phyloP scores from a whole-genome alignment of 2,797 vertebrate species.

The Hyperoplus immaculatus region DNA sequence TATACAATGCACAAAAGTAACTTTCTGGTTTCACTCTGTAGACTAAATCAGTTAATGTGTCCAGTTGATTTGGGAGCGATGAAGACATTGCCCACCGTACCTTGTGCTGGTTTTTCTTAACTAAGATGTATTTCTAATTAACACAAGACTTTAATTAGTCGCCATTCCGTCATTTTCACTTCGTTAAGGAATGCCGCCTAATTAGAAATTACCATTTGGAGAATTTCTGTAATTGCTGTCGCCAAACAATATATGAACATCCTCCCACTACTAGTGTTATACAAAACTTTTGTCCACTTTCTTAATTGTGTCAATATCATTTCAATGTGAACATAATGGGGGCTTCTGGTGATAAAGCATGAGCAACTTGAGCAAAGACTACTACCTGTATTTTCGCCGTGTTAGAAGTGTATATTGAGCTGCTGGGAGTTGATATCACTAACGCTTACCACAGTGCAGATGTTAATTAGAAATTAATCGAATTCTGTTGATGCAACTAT shows the following conservation, averaged over 20 bases:
- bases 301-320: constrained; percentile 63
- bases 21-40: constrained; percentile 61
- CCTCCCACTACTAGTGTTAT: constrained; percentile 34
- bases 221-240: constrained; percentile 68
- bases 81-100: constrained; percentile 65
- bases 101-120: constrained; percentile 71
- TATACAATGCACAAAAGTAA: constrained; percentile 58
- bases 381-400: constrained; percentile 13
- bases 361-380: background rate
- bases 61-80: constrained; percentile 69
- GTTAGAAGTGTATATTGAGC: constrained; percentile 52
- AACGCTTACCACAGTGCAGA: constrained; percentile 52
- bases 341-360: constrained; percentile 18
- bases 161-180: constrained; percentile 62
- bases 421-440: constrained; percentile 61
- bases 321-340: constrained; percentile 48
- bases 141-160: constrained; percentile 79
- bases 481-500: constrained; percentile 44
- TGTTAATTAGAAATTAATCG: constrained; percentile 66
- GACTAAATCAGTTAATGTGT: constrained; percentile 65
- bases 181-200: constrained; percentile 69
- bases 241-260: constrained; percentile 50
- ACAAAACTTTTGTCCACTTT: constrained; percentile 51
- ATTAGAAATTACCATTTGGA: constrained; percentile 75
- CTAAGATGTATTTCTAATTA: constrained; percentile 79